Percentiles rank a stretch among this genome's conserved stretches.
These are phyloP conservation scores for Morbakka virulenta DNA, from an alignment of 30 jellyfish, hydroid and myxozoan genomes.

Conservation along the genomic window DNA sequence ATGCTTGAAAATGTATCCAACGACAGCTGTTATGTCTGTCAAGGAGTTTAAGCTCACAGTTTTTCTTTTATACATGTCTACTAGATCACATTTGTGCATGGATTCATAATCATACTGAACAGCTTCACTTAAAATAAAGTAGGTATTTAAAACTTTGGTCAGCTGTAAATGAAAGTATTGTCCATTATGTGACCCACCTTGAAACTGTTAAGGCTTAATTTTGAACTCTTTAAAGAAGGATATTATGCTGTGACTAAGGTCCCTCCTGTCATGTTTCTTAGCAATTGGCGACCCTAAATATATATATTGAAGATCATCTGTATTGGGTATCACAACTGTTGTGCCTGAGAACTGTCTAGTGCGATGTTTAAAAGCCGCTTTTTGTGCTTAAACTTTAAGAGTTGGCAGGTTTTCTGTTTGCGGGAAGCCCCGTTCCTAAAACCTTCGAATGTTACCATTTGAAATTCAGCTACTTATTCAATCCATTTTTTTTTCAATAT, in stretches of 20 bases:
- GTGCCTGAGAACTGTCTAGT: conserved; percentile 6
- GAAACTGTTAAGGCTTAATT: conserved; percentile 10
- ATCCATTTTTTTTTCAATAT: not conserved
- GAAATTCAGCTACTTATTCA: conserved; percentile 10
- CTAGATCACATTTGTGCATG: conserved; percentile 27
- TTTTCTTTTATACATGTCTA: conserved; percentile 6
- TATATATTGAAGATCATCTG: conserved; percentile 6
- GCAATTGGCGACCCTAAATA: conserved; percentile 17
- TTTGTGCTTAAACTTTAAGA: conserved; percentile 10
- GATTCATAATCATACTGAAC: conserved; percentile 20
- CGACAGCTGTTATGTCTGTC: conserved; percentile 23
- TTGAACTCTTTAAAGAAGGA: conserved; percentile 22
- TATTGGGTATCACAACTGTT: conserved; percentile 10
- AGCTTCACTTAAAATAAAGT: conserved; percentile 3
- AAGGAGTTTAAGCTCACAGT: conserved; percentile 9
- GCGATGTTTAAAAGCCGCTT: conserved; percentile 23
- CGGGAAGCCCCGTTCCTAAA: not conserved
- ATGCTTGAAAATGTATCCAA: conserved; percentile 16
- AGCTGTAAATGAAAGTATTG: conserved; percentile 21
- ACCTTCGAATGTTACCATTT: not conserved
- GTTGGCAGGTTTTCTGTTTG: conserved; percentile 23
- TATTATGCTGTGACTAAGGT: conserved; percentile 9
- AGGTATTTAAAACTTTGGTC: conserved; percentile 10
- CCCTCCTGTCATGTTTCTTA: conserved; percentile 9
- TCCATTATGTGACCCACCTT: conserved; percentile 44